These are phyloP conservation scores for Ormyrus labotus DNA, from an alignment of 2,888 invertebrate genomes.

Conservation along the genomic window DNA sequence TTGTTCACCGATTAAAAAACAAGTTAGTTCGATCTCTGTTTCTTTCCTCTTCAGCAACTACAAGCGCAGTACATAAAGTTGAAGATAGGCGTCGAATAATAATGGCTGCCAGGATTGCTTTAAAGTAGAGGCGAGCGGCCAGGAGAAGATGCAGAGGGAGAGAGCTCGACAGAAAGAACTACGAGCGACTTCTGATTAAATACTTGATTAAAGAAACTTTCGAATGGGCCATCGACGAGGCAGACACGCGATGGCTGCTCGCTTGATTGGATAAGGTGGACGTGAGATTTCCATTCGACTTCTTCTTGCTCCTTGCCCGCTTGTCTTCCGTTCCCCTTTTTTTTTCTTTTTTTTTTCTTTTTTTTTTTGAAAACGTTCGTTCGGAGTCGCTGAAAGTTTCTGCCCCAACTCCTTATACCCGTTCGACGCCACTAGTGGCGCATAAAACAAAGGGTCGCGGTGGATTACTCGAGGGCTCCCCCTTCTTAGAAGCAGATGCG, in stretches of 20 bases:
- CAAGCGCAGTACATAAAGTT: not conserved
- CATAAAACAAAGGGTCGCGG: constrained; percentile 28
- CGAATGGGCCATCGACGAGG: constrained; percentile 63
- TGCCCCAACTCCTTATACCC: not conserved
- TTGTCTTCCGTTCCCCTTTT: not conserved
- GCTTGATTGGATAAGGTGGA: constrained; percentile 67
- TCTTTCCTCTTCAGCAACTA: no score
- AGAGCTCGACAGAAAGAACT: constrained; percentile 38
- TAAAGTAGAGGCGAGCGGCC: not conserved
- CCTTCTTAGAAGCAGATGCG: not conserved
- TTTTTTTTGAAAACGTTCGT: constrained; percentile 45
- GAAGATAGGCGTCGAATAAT: constrained; percentile 6
- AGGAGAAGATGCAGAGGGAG: constrained; percentile 3
- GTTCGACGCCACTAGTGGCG: not conserved
- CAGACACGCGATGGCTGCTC: constrained; percentile 59
- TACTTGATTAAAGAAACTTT: constrained; percentile 72
- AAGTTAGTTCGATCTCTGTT: no score
- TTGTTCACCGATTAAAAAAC: no score
- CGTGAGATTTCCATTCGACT: constrained; percentile 49
- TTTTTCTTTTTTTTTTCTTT: constrained; percentile 16
- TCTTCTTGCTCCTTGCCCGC: not conserved
- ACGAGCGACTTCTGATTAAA: constrained; percentile 64
- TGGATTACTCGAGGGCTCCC: not conserved
- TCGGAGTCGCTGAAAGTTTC: constrained; percentile 35
- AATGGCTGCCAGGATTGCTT: constrained; percentile 7